phyloP scores from a whole-genome alignment of 2,113 vertebrate species.

The Promerops cafer region DNA sequence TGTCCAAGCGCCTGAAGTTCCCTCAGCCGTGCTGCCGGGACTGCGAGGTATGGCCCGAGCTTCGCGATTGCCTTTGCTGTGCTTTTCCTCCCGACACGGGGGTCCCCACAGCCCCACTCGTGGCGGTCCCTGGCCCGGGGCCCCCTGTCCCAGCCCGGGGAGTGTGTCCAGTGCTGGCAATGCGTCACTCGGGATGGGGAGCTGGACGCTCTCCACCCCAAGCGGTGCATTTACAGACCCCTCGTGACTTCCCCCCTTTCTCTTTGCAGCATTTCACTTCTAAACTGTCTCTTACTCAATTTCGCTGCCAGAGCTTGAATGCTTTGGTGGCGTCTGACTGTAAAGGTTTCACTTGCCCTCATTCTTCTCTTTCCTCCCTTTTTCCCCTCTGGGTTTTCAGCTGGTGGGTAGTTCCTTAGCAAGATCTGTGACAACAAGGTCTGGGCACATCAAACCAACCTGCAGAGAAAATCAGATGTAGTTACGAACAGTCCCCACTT shows the following conservation, averaged over 20 bases:
- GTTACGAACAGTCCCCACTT: background rate
- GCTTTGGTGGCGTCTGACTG: background rate
- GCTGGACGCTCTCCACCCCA: background rate
- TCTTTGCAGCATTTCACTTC: background rate
- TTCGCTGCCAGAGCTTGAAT: background rate
- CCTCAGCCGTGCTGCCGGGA: conserved; percentile 70
- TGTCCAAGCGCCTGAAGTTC: conserved; percentile 70
- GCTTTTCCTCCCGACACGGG: background rate
- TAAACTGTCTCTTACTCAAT: background rate
- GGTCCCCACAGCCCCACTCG: background rate
- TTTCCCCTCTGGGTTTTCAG: background rate
- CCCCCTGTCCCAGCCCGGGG: background rate
- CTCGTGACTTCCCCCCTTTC: background rate
- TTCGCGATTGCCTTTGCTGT: background rate
- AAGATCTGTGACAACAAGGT: background rate
- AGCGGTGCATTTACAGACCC: background rate
- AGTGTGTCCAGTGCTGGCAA: rapidly evolving
- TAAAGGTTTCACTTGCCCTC: background rate
- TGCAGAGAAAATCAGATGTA: background rate
- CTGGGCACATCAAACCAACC: background rate
- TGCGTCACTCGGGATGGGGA: background rate
- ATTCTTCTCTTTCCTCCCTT: background rate
- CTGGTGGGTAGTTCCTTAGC: background rate
- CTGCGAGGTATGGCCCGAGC: conserved; percentile 69
- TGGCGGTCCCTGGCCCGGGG: background rate